phyloP scores from a whole-genome alignment of 2,113 vertebrate species.

The Rhombomys opimus region DNA sequence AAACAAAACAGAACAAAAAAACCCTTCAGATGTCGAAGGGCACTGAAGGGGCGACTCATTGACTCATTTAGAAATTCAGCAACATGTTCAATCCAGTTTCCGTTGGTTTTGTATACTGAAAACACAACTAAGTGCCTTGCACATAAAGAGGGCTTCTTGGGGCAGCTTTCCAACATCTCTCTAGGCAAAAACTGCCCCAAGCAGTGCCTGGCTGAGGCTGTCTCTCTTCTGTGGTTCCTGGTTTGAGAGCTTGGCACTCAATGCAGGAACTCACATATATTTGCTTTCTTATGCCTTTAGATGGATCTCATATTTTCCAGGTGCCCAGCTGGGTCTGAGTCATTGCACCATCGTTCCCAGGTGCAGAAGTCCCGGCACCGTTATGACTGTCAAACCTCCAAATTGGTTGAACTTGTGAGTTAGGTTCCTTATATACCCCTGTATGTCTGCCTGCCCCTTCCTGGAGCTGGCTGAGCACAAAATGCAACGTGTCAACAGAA shows the following conservation, averaged over 20 bases:
- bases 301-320: background rate
- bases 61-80: no score
- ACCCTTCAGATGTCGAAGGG: background rate
- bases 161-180: no score
- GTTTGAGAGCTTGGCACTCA: background rate
- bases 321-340: background rate
- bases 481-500: background rate
- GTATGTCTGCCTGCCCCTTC: background rate
- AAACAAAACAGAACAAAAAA: background rate
- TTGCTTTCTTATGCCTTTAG: background rate
- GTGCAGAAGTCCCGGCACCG: background rate
- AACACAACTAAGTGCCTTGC: no score
- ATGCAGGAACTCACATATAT: background rate
- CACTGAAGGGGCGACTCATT: no score
- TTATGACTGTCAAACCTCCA: no score
- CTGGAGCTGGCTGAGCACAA: background rate
- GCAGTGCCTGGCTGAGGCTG: background rate
- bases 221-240: background rate
- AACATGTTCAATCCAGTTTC: no score
- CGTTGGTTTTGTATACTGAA: no score
- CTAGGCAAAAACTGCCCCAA: background rate
- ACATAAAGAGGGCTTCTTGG: background rate
- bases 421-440: background rate
- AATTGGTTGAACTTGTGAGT: no score
- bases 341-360: fast-evolving